A percentile compares a stretch with the other conserved stretches of the same genome.
Evolutionary conservation across 1,140 invertebrate species (phyloP).

Genomic region (Dysdera silvatica): DNA sequence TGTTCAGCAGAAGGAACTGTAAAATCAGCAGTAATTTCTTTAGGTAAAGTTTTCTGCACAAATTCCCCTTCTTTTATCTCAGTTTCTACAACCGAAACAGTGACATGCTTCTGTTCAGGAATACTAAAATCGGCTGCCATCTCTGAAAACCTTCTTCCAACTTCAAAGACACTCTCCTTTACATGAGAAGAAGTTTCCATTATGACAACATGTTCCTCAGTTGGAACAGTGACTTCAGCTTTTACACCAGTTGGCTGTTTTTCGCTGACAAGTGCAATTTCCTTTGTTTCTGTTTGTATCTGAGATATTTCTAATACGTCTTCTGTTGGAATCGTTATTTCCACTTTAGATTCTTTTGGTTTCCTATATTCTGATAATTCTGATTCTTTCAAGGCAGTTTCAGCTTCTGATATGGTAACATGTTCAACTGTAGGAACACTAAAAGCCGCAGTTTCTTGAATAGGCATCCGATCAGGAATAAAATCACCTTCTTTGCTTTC

Average conservation of each 20-base stretch:
- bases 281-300: constrained; percentile 26
- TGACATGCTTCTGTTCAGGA: constrained; percentile 10
- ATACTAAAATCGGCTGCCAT: constrained; percentile 44
- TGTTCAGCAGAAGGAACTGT: constrained; percentile 26
- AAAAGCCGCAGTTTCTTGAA: constrained; percentile 24
- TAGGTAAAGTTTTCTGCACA: no score
- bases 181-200: constrained; percentile 3
- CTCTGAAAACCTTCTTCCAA: constrained; percentile 40
- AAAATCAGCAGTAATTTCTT: constrained; percentile 20
- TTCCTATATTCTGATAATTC: constrained; percentile 9
- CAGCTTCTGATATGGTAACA: constrained; percentile 27
- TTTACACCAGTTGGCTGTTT: constrained; percentile 10
- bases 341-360: constrained; percentile 22
- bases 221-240: constrained; percentile 18
- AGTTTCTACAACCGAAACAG: constrained; percentile 14
- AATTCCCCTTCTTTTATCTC: constrained; percentile 28
- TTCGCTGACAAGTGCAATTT: constrained; percentile 31
- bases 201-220: constrained; percentile 27
- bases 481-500: constrained; percentile 24
- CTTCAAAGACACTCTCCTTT: constrained; percentile 18
- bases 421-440: constrained; percentile 26
- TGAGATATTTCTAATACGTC: constrained; percentile 14
- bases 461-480: constrained; percentile 14
- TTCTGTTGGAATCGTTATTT: constrained; percentile 7
- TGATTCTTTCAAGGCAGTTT: constrained; percentile 18